Evolutionary conservation across 2,888 invertebrate genomes (phyloP), one percentile per base, ranked within the genome.

Genomic region (Dromius quadrimaculatus): DNA sequence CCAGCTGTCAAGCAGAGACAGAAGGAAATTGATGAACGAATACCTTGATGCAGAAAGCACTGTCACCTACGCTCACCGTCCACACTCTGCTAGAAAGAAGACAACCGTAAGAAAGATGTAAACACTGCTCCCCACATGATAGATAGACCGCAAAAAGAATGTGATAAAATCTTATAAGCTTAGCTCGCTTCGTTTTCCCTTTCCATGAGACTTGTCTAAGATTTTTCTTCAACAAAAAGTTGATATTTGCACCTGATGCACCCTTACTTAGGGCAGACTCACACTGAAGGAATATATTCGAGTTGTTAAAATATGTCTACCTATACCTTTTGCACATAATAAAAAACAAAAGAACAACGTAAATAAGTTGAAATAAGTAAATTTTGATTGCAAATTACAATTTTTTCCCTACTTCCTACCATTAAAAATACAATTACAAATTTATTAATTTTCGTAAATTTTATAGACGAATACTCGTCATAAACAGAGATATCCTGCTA

Each of bases 171-270:
- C 75, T 73, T 72, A 72, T 71, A 72, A 74, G 69, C 74, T 76
- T 73, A 68, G 15, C 71, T 70, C 41, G 50, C 50, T 54, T 54
- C 41, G 41, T 41, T 15, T 47, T 28, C n/a, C 66, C 34, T 57
- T 72, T 72, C 72, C 72, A n/a, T n/a, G n/a, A n/a, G n/a, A n/a
- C 41, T 38, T 41, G 41, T 66, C 45, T 36, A 75, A 74, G 75
- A 76, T 77, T 76, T 76, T 73, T 76, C 73, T 75, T 73, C 74
- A 72, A 75, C 75, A 74, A 74, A 72, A 76, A 75, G 75, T 75
- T 77, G 76, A 76, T 76, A 75, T 75, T 74, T 71, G 72, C 78
- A 78, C 78, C 77, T 78, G 77, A 75, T 76, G 73, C 75, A 72
- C 11, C 22, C 54, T 63, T 63, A 23, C 23, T n/a, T 9, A 17